Base-by-base conservation (phyloP, 2,888 invertebrate genomes). In the Thereva nobilitata region DNA sequence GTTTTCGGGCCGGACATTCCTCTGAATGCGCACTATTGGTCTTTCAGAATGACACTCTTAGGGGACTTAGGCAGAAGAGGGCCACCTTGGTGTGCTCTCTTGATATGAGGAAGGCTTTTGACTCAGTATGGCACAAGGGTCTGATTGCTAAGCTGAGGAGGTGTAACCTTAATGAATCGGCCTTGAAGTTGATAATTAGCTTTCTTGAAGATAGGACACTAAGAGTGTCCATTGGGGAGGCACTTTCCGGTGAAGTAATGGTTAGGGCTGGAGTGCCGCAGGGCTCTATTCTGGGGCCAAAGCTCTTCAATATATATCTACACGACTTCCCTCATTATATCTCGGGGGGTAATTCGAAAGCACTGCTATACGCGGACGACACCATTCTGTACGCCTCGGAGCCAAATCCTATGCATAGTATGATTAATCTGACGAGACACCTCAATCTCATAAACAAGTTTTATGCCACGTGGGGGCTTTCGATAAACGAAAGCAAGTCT, bases 291-390 rank as follows among this genome's bases (percentile, higher is more conserved):
- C 7, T 59, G 9, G 65, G 55, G 23, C 69, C 57, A 4, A 42
- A 9, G 34, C 38, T 52, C 12, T 67, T 54, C 4, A 53, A 67
- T 8, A 5, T 64, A 1, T 45, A 64, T 35, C 7, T 67, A 1
- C 38, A 67, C 8, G 70, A 70, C 35, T 71, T 71, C 52, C 67
- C 70, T 0, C 67, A 70, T 53, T n/a, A 7, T 1, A 12, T n/a
- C n/a, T n/a, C n/a, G 8, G 9, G 59, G 10, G 49, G 53, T 5
- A 40, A 41, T 2, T 12, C 40, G 6, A 9, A 56, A 1, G 41
- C 67, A 37, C 54, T 70, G 0, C 41, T 69, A 0, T 72, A 70
- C n/a, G 68, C 68, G 0, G 70, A 70, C 12, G 70, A 70, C 23
- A 70, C 70, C n/a, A 70, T 23, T 23, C 23, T 23, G 1, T 23